These are phyloP conservation scores for Acanthornis magna DNA, from an alignment of 2,797 vertebrate genomes.

Conservation along the genomic window DNA sequence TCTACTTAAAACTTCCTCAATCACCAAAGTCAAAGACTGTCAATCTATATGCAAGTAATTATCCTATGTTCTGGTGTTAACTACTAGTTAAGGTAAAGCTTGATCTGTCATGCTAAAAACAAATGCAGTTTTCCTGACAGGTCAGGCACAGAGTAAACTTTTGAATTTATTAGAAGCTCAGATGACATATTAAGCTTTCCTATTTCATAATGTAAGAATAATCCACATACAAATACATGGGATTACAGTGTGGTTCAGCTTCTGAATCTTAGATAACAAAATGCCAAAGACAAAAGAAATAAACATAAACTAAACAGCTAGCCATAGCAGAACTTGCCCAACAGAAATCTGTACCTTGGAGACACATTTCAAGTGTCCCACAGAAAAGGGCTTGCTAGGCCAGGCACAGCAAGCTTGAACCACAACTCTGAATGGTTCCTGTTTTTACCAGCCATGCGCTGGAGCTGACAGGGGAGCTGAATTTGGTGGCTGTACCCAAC, in stretches of 20 bases:
- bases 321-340: background rate
- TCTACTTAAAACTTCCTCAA: background rate
- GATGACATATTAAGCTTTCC: background rate
- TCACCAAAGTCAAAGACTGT: background rate
- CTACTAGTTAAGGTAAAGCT: background rate
- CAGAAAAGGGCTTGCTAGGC: background rate
- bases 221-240: background rate
- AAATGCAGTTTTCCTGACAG: background rate
- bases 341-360: background rate
- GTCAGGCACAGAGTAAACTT: background rate
- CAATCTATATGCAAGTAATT: background rate
- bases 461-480: background rate
- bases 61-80: background rate
- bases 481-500: background rate
- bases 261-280: background rate
- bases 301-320: background rate
- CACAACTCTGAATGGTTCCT: background rate
- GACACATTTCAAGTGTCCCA: background rate
- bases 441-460: background rate
- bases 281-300: accelerated
- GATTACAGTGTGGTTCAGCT: background rate
- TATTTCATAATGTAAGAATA: background rate
- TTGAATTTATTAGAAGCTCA: background rate
- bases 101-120: background rate
- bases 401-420: background rate